A percentile compares a stretch with the other conserved stretches of the same genome.
phyloP scores from a whole-genome alignment of 2,797 vertebrate genomes.

The Perodicticus potto region DNA sequence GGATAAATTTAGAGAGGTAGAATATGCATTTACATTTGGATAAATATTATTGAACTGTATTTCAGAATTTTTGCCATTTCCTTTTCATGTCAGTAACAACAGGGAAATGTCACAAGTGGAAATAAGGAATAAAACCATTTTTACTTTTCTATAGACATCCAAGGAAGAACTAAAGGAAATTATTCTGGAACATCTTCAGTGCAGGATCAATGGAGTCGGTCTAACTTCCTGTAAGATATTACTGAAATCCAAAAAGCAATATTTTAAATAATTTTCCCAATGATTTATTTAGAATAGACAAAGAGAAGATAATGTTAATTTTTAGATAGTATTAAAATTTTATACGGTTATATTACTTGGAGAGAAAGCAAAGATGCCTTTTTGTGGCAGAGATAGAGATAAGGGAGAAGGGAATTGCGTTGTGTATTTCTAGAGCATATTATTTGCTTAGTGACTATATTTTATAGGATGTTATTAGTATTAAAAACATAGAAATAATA shows the following conservation, averaged over 20 bases:
- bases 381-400: background rate
- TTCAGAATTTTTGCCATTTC: conserved; percentile 51
- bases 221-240: background rate
- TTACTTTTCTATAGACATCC: background rate
- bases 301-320: conserved; percentile 2
- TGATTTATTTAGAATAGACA: background rate
- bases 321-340: conserved; percentile 39
- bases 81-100: background rate
- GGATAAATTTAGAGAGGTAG: conserved; percentile 1
- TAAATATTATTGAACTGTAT: conserved; percentile 30
- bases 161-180: background rate
- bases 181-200: background rate
- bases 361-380: background rate
- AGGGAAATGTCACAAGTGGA: conserved; percentile 28
- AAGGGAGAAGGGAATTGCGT: background rate
- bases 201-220: background rate
- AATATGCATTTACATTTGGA: conserved; percentile 42
- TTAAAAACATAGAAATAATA: conserved; percentile 14
- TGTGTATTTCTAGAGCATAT: conserved; percentile 2
- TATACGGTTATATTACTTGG: background rate
- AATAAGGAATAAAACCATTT: conserved; percentile 35
- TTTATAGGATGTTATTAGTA: background rate
- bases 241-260: conserved; percentile 50
- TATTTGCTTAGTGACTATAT: background rate
- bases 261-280: background rate